Base-by-base conservation (phyloP, 1,140 invertebrate genomes). In the Scaptomyza pallida region DNA sequence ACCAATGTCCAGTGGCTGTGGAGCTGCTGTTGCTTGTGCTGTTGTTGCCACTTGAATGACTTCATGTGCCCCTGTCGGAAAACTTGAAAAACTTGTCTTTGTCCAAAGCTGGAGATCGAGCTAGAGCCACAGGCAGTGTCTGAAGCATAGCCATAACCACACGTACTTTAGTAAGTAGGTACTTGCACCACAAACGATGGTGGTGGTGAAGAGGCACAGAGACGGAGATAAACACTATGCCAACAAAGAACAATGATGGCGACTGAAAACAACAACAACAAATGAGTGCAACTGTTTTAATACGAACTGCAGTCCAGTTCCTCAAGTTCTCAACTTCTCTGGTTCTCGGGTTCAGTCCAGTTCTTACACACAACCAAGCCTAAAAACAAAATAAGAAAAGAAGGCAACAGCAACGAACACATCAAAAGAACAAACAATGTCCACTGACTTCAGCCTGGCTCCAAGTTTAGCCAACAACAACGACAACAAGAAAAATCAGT, bases 61-160 rank as follows among this genome's bases (percentile, higher is more conserved):
- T 85, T 80, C 73, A 67, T 77, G 80, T 79, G 72, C 72, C 67
- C 72, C 65, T 71, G 81, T 73, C 77, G 81, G 82, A 88, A 74
- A 86, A 86, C 81, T 86, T 86, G 81, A 86, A 86, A 86, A 86
- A 86, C 81, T 86, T 72, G 81, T 86, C 81, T 86, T 88, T 86
- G 81, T 86, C 68, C 37, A 30, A 37, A 37, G 33, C 33, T 37
- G 12, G 33, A 37, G 33, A 37, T 37, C 33, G 59, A 35, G 52
- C 45, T 63, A 74, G 54, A 80, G 75, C 65, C 75, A 60, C 43
- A 35, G 26, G 47, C 56, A 75, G 80, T 63, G 50, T 40, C 75
- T 51, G 51, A 65, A 40, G 3, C 23, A 43, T 37, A 21, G 75
- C 63, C 67, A 78, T 72, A 79, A 51, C 68, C 72, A 61, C 77